Percentiles rank a stretch among this genome's conserved stretches.
Evolutionary conservation across 1,140 invertebrate species (phyloP).

Genomic region (Musca vetustissima): DNA sequence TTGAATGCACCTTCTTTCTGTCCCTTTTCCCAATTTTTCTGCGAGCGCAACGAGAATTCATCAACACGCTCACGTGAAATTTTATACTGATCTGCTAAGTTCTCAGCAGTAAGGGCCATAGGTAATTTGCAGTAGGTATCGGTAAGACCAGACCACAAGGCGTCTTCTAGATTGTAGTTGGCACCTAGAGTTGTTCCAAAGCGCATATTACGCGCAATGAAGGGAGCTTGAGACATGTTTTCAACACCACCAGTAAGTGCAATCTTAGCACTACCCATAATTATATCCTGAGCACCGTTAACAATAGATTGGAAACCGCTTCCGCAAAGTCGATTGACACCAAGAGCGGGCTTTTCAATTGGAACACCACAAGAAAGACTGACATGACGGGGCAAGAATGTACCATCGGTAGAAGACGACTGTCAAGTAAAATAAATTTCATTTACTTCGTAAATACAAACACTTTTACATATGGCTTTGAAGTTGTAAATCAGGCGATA

Average conservation of each 20-base stretch:
- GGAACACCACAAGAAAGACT: conserved; percentile 83
- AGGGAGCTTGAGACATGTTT: conserved; percentile 96
- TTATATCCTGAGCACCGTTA: conserved; percentile 89
- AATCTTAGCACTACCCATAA: conserved; percentile 81
- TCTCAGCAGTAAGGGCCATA: conserved; percentile 98
- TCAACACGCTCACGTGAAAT: conserved; percentile 87
- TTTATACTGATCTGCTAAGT: conserved; percentile 88
- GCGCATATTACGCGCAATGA: conserved; percentile 81
- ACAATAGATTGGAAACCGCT: conserved; percentile 95
- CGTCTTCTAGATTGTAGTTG: conserved; percentile 84
- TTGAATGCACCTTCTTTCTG: conserved; percentile 87
- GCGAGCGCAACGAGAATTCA: conserved; percentile 83
- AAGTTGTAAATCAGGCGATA: too few relatives aligned
- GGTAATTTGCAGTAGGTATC: conserved; percentile 89
- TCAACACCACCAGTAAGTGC: conserved; percentile 91
- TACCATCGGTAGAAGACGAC: conserved; percentile 73
- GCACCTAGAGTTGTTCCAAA: conserved; percentile 87
- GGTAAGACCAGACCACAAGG: conserved; percentile 87
- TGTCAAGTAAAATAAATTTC: conserved; percentile 22
- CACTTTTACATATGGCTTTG: too few relatives aligned
- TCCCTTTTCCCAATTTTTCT: conserved; percentile 81
- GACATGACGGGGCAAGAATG: conserved; percentile 86
- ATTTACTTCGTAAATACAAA: too few relatives aligned
- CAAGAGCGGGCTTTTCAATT: conserved; percentile 75
- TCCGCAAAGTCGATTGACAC: conserved; percentile 88